Percentiles rank a stretch among this genome's conserved stretches.
These are phyloP conservation scores for Enoplosus armatus DNA, from an alignment of 2,797 vertebrate species.

Conservation along the genomic window DNA sequence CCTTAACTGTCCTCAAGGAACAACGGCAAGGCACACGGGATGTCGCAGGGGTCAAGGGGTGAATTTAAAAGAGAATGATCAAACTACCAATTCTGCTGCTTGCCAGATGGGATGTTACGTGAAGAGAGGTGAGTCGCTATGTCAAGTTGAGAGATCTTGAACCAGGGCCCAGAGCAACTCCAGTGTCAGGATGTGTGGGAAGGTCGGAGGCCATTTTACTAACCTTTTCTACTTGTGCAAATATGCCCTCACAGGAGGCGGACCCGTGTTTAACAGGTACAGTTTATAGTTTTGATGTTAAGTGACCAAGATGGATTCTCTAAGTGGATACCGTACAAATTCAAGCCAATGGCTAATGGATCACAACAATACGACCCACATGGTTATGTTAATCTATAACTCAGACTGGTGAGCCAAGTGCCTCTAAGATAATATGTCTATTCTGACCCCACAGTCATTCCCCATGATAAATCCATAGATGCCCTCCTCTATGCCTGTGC, in stretches of 20 bases:
- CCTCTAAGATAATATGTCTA: constrained; percentile 9
- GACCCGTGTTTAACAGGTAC: not conserved
- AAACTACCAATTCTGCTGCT: constrained; percentile 55
- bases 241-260: not conserved
- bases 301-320: not conserved
- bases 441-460: constrained; percentile 25
- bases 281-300: not conserved
- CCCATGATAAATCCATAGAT: constrained; percentile 20
- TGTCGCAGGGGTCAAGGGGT: constrained; percentile 59
- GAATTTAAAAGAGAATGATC: constrained; percentile 63
- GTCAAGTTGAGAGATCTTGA: constrained; percentile 24
- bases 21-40: constrained; percentile 6
- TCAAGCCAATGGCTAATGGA: not conserved
- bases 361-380: not conserved
- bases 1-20: constrained; percentile 67
- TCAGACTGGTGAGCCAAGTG: not conserved
- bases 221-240: not conserved
- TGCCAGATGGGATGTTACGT: constrained; percentile 42
- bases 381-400: constrained; percentile 10
- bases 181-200: not conserved
- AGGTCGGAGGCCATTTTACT: not conserved
- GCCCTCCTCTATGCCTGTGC: not conserved
- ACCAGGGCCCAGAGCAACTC: not conserved
- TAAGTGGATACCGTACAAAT: not conserved
- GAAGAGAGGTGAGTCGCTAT: constrained; percentile 3